Base-by-base conservation (phyloP, 1,140 invertebrate genomes). In the Tetramorium simillimum region DNA sequence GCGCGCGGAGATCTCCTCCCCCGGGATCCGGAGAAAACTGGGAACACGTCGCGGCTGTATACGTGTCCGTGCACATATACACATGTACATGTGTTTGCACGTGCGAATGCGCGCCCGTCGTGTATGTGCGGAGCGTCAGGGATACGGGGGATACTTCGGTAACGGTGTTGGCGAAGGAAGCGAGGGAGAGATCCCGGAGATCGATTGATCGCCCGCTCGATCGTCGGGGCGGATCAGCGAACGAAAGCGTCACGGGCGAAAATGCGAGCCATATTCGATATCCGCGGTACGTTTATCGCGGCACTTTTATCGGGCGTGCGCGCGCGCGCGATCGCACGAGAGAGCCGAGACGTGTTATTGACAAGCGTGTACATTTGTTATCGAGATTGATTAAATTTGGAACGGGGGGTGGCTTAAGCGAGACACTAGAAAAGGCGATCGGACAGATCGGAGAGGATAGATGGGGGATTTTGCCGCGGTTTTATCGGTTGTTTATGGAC, bases 291-390 rank as follows among this genome's bases (percentile, higher is more conserved):
- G 88, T 89, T 90, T 86, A 84, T 84, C 88, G 76, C 51, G 62
- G 62, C 51, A 82, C 86, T 90, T 89, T 90, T 89, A 84, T 84
- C 80, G 69, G 24, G 24, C 60, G 80, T 53, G 53, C 73, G 33
- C 33, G 33, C 33, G 46, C 46, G 46, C 46, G 46, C 12, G 40
- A 9, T 0, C 0, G 7, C 10, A 12, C 0, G 49, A 18, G 53
- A 40, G 28, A 69, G 70, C 58, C 84, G 33, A 69, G 70, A 77
- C 88, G 88, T 86, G 88, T 89, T 89, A 89, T 89, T 72, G 88
- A 86, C 73, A 85, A 53, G 84, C 72, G 56, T 78, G 76, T 89
- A 88, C 82, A 90, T 90, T 90, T 89, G 88, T 90, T 89, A 89
- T 85, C 51, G 58, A 46, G 63, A 56, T 63, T 58, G 75, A 85